Evolutionary conservation across 2,113 vertebrate genomes (phyloP).

Genomic region (Trinectes maculatus): DNA sequence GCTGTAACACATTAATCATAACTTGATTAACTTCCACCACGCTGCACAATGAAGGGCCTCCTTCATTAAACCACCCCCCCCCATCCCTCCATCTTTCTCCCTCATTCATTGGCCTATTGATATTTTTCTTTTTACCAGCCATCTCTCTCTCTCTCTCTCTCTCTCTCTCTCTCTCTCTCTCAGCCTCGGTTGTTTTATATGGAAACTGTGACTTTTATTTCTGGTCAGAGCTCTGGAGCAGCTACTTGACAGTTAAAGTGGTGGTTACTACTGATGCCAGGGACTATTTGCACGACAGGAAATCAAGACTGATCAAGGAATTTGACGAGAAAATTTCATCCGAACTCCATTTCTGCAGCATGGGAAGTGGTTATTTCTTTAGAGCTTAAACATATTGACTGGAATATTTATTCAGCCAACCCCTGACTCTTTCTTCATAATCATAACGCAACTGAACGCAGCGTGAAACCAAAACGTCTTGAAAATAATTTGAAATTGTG

Average conservation of each 20-base stretch:
- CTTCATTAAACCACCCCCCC: slow-evolving; percentile 52
- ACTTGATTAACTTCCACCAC: slow-evolving; percentile 73
- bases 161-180: neutral
- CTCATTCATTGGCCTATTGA: neutral
- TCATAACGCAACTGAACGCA: too few species aligned
- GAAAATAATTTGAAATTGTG: too few species aligned
- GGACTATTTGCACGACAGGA: neutral
- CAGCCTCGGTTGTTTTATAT: slow-evolving; percentile 25
- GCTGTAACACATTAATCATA: slow-evolving; percentile 74
- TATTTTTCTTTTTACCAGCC: too few species aligned
- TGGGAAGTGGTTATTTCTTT: too few species aligned
- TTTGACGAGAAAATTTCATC: neutral
- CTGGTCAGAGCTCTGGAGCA: neutral
- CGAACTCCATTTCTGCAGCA: neutral
- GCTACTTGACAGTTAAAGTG: neutral
- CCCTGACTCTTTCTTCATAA: too few species aligned
- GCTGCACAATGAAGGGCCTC: slow-evolving; percentile 48
- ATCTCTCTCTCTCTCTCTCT: neutral
- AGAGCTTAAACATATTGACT: too few species aligned
- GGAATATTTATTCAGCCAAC: too few species aligned
- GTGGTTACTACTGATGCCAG: neutral
- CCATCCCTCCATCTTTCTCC: neutral
- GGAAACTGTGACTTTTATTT: slow-evolving; percentile 33
- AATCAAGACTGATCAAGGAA: too few species aligned
- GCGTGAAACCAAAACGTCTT: too few species aligned